A percentile compares a stretch with the other conserved stretches of the same genome.
These are phyloP conservation scores for Leptodactylus fuscus DNA, from an alignment of 2,113 vertebrate genomes.

Conservation along the genomic window DNA sequence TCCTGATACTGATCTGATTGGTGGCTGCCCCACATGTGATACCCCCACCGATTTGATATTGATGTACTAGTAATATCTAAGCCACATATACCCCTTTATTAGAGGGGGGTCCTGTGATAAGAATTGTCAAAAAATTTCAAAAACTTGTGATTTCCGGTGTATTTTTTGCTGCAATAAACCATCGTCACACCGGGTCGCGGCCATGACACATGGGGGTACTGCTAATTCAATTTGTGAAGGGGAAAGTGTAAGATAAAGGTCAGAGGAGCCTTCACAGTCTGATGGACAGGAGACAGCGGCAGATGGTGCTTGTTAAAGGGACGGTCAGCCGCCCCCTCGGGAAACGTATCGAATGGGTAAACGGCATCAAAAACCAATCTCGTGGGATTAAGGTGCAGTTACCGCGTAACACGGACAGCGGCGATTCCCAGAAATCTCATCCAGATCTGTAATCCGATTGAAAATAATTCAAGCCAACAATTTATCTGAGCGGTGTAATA, in stretches of 20 bases:
- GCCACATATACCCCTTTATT: too few species aligned
- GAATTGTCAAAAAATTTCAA: too few species aligned
- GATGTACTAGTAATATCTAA: too few species aligned
- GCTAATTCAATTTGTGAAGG: background rate
- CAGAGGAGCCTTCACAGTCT: slow-evolving; percentile 1
- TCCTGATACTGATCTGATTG: too few species aligned
- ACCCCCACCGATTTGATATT: too few species aligned
- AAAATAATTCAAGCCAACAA: background rate
- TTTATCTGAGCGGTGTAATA: background rate
- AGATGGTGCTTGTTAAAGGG: slow-evolving; percentile 4
- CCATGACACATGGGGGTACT: background rate
- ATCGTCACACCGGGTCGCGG: background rate
- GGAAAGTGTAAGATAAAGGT: slow-evolving; percentile 14
- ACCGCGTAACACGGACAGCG: background rate
- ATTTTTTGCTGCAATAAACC: too few species aligned
- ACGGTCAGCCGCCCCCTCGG: background rate
- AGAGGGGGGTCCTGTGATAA: too few species aligned
- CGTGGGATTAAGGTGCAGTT: background rate
- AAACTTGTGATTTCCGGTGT: too few species aligned
- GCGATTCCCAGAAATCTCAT: background rate
- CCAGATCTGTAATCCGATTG: background rate
- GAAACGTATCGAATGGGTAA: background rate
- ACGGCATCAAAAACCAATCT: background rate
- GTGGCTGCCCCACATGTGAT: too few species aligned
- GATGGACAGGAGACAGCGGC: background rate